These are phyloP conservation scores for Otolemur crassicaudatus DNA, from an alignment of 2,797 vertebrate species.

Conservation along the genomic window DNA sequence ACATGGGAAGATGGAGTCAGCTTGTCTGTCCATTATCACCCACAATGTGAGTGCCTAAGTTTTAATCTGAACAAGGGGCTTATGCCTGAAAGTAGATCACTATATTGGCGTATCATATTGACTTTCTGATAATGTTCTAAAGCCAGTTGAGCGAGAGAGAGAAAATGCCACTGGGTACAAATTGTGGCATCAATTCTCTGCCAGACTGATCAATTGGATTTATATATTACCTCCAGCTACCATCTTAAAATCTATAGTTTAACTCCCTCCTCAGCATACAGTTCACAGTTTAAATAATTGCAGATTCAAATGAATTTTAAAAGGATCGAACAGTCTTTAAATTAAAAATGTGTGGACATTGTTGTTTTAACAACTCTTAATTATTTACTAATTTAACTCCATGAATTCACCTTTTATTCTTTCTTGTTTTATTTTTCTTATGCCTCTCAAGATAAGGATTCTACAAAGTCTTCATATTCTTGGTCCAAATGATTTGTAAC, in stretches of 20 bases:
- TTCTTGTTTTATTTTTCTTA: background rate
- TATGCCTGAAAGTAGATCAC: conserved; percentile 87
- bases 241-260: conserved; percentile 89
- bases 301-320: conserved; percentile 88
- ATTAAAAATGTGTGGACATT: conserved; percentile 87
- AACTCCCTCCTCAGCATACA: conserved; percentile 85
- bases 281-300: conserved; percentile 87
- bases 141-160: conserved; percentile 88
- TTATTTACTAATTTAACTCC: conserved; percentile 86
- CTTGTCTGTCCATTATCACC: conserved; percentile 89
- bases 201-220: conserved; percentile 92
- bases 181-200: conserved; percentile 91
- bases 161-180: conserved; percentile 89
- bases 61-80: conserved; percentile 87
- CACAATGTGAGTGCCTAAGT: conserved; percentile 82
- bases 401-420: conserved; percentile 72
- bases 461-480: background rate
- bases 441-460: conserved; percentile 25
- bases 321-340: conserved; percentile 85
- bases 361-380: conserved; percentile 87
- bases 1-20: conserved; percentile 89
- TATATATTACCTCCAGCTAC: conserved; percentile 91
- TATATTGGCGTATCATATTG: conserved; percentile 89
- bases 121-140: conserved; percentile 92
- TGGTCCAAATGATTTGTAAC: conserved; percentile 59